Percentiles rank a stretch among this genome's conserved stretches.
phyloP scores from a whole-genome alignment of 2,888 invertebrate genomes.

The Podabrus alpinus region DNA sequence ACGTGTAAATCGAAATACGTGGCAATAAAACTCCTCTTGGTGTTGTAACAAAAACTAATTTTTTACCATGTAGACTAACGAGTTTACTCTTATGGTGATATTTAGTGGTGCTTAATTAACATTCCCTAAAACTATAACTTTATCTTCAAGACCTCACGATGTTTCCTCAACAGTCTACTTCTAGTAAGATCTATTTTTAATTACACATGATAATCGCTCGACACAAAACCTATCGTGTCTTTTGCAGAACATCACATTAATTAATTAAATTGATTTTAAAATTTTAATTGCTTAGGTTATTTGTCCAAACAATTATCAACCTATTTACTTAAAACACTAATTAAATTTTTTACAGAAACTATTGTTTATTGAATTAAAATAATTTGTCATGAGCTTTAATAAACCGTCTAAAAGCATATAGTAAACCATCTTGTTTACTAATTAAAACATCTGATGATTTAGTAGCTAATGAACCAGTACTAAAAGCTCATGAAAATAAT shows the following conservation, averaged over 20 bases:
- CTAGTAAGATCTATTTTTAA: constrained; percentile 15
- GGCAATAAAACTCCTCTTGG: constrained; percentile 4
- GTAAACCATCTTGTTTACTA: neutral
- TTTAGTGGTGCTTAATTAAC: constrained; percentile 38
- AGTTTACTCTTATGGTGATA: constrained; percentile 33
- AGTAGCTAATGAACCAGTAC: too few relatives aligned
- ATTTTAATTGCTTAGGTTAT: neutral
- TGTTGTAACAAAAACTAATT: constrained; percentile 17
- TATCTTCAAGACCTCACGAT: constrained; percentile 41
- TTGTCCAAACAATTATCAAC: neutral
- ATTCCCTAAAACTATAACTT: constrained; percentile 25
- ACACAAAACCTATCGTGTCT: neutral
- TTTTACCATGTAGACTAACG: constrained; percentile 31
- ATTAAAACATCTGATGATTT: neutral
- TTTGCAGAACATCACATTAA: neutral
- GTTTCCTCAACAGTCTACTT: constrained; percentile 54
- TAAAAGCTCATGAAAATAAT: too few relatives aligned
- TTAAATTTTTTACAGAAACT: too few relatives aligned
- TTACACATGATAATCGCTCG: neutral
- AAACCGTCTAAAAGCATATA: too few relatives aligned
- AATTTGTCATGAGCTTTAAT: too few relatives aligned
- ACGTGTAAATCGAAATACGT: neutral
- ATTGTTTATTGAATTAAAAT: too few relatives aligned
- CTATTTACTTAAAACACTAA: neutral
- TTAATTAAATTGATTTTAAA: neutral